Conservation (phyloP, 2,113 vertebrate species). For the Perca schrenkii region DNA sequence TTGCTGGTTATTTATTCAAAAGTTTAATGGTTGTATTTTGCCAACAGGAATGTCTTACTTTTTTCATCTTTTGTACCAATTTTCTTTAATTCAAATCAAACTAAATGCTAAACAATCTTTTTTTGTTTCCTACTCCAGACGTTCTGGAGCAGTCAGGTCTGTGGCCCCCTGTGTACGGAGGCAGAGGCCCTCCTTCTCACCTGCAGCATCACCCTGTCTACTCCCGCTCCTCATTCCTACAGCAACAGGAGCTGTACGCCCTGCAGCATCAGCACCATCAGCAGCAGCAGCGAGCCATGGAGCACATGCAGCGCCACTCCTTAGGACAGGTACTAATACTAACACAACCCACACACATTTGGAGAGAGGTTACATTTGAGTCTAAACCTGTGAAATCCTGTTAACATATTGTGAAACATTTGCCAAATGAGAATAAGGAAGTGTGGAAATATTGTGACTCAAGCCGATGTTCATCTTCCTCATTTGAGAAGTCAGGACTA, state of each 20-base stretch:
- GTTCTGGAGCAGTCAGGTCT: slow-evolving; percentile 95
- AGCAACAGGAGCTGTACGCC: slow-evolving; percentile 94
- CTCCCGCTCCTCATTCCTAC: slow-evolving; percentile 91
- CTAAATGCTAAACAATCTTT: background rate
- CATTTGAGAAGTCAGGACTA: background rate
- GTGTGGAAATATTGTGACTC: slow-evolving; percentile 11
- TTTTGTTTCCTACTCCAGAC: slow-evolving; percentile 80
- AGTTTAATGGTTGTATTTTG: background rate
- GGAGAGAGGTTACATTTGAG: background rate
- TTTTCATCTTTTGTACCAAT: background rate
- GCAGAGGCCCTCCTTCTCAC: slow-evolving; percentile 89
- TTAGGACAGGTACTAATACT: slow-evolving; percentile 75
- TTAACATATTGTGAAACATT: slow-evolving; percentile 16
- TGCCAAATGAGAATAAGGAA: slow-evolving; percentile 10
- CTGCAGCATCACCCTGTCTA: slow-evolving; percentile 94
- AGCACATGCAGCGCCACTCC: slow-evolving; percentile 82
- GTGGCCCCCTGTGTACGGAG: slow-evolving; percentile 93
- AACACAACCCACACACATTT: slow-evolving; percentile 6
- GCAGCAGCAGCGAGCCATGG: slow-evolving; percentile 87
- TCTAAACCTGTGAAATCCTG: background rate
- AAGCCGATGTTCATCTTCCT: slow-evolving; percentile 7
- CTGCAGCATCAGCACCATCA: slow-evolving; percentile 88
- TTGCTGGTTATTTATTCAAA: background rate
- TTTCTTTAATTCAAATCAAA: background rate
- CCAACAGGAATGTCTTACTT: background rate